Evolutionary conservation across 2,888 invertebrate species (phyloP).

Genomic region (Cosmopolites sordidus): DNA sequence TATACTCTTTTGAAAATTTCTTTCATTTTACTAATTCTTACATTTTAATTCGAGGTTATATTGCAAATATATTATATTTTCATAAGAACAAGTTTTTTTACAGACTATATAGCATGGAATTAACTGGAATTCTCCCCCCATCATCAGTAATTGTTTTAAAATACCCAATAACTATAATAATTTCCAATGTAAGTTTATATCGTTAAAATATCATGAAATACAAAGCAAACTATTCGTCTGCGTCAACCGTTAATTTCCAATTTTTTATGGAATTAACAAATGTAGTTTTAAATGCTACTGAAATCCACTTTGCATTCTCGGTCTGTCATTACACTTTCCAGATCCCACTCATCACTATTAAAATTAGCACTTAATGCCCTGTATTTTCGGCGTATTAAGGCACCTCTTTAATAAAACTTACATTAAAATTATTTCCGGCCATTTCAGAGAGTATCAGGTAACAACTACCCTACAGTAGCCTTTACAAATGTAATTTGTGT

Average conservation of each 20-base stretch:
- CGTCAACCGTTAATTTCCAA: neutral
- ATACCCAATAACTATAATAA: too few relatives aligned
- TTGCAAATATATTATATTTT: too few relatives aligned
- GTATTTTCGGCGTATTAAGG: conserved; percentile 16
- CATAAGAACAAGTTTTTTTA: too few relatives aligned
- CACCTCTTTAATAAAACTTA: conserved; percentile 24
- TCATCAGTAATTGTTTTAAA: too few relatives aligned
- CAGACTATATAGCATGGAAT: too few relatives aligned
- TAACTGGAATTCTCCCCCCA: too few relatives aligned
- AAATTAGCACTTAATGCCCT: conserved; percentile 8
- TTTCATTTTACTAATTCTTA: too few relatives aligned
- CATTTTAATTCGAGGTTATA: too few relatives aligned
- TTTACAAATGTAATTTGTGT: conserved; percentile 18
- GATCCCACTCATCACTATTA: conserved; percentile 12
- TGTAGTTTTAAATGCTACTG: neutral
- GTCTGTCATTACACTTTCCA: neutral
- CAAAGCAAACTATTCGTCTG: too few relatives aligned
- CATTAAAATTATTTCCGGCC: conserved; percentile 24
- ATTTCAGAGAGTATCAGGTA: conserved; percentile 9
- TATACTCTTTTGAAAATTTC: too few relatives aligned
- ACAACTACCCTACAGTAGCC: conserved; percentile 11
- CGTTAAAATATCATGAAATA: too few relatives aligned
- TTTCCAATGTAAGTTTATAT: too few relatives aligned
- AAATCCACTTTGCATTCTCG: neutral
- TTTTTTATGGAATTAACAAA: neutral